phyloP scores from a whole-genome alignment of 2,888 invertebrate genomes.

The Itoplectis maculator region DNA sequence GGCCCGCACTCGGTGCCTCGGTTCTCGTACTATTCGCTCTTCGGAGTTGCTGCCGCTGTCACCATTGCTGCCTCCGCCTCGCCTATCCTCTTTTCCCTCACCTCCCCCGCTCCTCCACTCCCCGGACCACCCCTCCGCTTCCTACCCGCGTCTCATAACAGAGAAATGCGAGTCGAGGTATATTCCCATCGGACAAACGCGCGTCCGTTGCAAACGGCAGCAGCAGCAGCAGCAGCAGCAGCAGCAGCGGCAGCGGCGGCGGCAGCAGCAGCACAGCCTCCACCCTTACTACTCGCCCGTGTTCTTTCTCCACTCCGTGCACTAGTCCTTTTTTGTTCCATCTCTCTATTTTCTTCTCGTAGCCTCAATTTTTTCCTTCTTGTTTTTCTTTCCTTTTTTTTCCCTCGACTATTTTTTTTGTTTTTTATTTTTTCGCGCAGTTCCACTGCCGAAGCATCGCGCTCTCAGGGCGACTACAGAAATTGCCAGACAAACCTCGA shows the following conservation, averaged over 20 bases:
- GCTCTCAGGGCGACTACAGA: conserved; percentile 20
- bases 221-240: neutral
- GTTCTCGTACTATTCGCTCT: conserved; percentile 55
- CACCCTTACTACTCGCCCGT: conserved; percentile 27
- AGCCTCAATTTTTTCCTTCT: neutral
- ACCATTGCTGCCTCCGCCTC: conserved; percentile 45
- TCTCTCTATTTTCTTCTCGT: conserved; percentile 29
- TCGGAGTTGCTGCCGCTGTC: conserved; percentile 54
- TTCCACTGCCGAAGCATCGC: conserved; percentile 46
- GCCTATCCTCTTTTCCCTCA: conserved; percentile 30
- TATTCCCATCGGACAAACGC: conserved; percentile 64
- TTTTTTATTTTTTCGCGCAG: conserved; percentile 35
- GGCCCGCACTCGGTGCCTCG: conserved; percentile 59
- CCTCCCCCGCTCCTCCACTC: conserved; percentile 25
- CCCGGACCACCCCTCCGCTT: no score
- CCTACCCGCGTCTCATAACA: conserved; percentile 50
- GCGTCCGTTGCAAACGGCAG: conserved; percentile 47
- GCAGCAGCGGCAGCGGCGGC: no score
- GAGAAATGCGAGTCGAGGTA: conserved; percentile 54
- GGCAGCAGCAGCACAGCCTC: neutral
- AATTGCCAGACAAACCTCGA: conserved; percentile 48
- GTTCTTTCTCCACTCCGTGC: conserved; percentile 33
- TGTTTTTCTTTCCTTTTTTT: conserved; percentile 22
- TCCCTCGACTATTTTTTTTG: conserved; percentile 13
- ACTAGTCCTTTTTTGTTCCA: conserved; percentile 44